Conservation (phyloP, 2,113 vertebrate species). For the Strix aluco region DNA sequence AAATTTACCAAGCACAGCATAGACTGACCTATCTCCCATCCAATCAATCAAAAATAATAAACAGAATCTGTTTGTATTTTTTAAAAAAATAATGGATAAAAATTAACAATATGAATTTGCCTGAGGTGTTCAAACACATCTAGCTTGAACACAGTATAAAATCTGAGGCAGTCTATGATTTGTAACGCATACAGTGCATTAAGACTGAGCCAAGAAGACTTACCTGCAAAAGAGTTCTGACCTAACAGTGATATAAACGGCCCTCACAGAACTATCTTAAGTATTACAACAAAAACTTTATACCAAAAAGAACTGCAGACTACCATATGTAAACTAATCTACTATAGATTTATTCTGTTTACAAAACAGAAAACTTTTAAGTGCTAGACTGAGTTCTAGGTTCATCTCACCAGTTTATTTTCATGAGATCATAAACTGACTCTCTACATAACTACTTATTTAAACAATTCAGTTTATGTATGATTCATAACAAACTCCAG, state of each 20-base stretch:
- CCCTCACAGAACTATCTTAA: background rate
- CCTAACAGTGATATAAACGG: accelerated
- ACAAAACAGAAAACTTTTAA: background rate
- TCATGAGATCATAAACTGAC: background rate
- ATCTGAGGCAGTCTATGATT: background rate
- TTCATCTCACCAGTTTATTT: background rate
- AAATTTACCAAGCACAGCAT: background rate
- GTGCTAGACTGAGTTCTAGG: background rate
- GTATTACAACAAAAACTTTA: background rate
- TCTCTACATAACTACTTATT: background rate
- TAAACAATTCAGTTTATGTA: background rate
- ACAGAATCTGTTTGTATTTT: background rate
- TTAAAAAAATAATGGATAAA: background rate
- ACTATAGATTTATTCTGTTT: background rate
- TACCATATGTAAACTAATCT: background rate
- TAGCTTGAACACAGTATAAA: background rate
- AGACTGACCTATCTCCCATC: background rate
- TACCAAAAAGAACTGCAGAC: background rate
- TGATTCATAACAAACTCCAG: background rate
- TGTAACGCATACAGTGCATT: background rate
- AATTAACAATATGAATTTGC: background rate
- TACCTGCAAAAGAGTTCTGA: background rate
- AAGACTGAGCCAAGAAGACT: background rate
- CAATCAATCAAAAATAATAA: background rate
- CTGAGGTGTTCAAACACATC: background rate